A percentile compares a stretch with the other conserved stretches of the same genome.
These are phyloP conservation scores for Eremophila alpestris DNA, from an alignment of 2,797 vertebrate genomes.

Conservation along the genomic window DNA sequence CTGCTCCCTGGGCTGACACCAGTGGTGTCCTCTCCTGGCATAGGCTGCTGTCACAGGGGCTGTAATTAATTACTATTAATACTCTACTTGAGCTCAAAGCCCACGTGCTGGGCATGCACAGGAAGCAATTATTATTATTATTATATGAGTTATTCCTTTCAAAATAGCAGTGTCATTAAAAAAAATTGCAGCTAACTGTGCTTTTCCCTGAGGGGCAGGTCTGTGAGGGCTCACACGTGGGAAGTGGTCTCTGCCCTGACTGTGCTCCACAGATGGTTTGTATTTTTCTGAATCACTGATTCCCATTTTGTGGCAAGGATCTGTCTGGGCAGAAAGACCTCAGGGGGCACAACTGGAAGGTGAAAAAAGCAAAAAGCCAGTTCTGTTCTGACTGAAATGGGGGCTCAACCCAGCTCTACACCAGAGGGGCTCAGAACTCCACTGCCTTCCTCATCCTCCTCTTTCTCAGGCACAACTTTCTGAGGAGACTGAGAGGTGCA, in stretches of 20 bases:
- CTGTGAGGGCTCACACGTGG: background rate
- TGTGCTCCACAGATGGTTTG: background rate
- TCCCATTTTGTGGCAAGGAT: background rate
- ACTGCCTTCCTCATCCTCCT: background rate
- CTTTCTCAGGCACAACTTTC: background rate
- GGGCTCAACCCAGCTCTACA: background rate
- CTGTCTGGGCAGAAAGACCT: background rate
- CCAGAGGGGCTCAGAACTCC: background rate
- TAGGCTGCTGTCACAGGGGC: background rate
- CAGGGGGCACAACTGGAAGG: background rate
- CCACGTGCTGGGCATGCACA: background rate
- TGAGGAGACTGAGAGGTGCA: background rate
- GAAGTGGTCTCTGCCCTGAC: background rate
- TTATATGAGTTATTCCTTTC: background rate
- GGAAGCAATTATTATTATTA: background rate
- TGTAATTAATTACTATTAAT: background rate
- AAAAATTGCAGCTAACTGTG: background rate
- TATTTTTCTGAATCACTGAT: background rate
- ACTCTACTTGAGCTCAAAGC: background rate
- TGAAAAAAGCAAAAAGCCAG: background rate
- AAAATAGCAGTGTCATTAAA: background rate
- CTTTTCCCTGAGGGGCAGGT: background rate
- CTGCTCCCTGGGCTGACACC: background rate
- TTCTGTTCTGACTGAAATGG: background rate
- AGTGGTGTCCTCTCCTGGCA: background rate